Evolutionary conservation across 2,888 invertebrate genomes (phyloP).

Genomic region (Eumacrocentrus americanus): DNA sequence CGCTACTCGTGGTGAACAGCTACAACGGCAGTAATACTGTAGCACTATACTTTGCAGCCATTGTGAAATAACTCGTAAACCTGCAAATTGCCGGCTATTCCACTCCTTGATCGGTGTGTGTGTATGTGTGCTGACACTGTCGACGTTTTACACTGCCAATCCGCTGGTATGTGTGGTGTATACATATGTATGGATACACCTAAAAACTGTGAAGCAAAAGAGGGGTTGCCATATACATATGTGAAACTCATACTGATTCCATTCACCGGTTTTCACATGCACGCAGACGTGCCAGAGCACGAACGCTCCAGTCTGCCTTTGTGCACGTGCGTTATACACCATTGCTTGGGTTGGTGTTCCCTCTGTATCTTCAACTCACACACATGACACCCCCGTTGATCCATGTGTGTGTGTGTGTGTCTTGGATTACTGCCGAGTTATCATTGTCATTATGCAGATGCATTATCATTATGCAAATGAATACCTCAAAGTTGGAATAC

Average conservation of each 20-base stretch:
- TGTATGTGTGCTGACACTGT: conserved; percentile 19
- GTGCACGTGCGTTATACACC: conserved; percentile 26
- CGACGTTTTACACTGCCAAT: conserved; percentile 8
- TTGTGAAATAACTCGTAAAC: conserved; percentile 63
- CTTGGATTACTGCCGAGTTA: conserved; percentile 34
- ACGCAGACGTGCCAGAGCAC: conserved; percentile 17
- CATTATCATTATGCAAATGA: conserved; percentile 46
- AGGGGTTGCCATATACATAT: background rate
- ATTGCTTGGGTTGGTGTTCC: conserved; percentile 16
- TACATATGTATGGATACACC: conserved; percentile 21
- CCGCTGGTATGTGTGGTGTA: conserved; percentile 16
- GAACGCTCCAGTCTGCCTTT: conserved; percentile 3
- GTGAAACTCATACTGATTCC: conserved; percentile 11
- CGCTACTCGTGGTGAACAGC: conserved; percentile 31
- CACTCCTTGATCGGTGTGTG: conserved; percentile 42
- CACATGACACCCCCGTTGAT: background rate
- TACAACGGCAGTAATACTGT: conserved; percentile 46
- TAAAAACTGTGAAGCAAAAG: background rate
- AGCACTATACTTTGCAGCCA: conserved; percentile 61
- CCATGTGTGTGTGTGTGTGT: background rate
- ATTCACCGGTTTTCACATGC: conserved; percentile 9
- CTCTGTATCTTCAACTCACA: background rate
- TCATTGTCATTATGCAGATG: conserved; percentile 50
- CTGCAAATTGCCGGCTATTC: conserved; percentile 61
- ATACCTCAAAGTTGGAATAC: conserved; percentile 35